phyloP scores from a whole-genome alignment of 2,113 vertebrate species.

The Muntiacus muntjak region DNA sequence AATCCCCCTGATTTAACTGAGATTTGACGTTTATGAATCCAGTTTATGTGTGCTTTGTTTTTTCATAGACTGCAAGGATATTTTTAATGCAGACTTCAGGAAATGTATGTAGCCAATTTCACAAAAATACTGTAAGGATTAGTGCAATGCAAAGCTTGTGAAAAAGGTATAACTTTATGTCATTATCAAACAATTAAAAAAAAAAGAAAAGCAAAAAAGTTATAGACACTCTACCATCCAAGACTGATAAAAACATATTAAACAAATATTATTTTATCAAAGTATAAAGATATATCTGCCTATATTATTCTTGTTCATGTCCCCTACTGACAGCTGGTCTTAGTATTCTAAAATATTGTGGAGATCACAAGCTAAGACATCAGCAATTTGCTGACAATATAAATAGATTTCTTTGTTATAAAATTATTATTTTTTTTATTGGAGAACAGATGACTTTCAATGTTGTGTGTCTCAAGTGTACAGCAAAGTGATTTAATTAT shows the following conservation, averaged over 20 bases:
- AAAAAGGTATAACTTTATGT: neutral
- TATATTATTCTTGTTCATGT: neutral
- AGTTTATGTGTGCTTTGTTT: neutral
- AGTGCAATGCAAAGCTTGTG: neutral
- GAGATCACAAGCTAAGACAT: neutral
- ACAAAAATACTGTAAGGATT: neutral
- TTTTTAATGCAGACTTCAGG: neutral
- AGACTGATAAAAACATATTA: neutral
- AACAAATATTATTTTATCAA: neutral
- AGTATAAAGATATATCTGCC: neutral
- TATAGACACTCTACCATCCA: neutral
- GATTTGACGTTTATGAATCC: neutral
- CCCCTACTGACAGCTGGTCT: neutral
- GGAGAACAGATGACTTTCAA: neutral
- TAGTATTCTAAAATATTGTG: neutral
- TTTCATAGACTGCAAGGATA: neutral
- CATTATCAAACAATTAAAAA: neutral
- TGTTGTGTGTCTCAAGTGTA: neutral
- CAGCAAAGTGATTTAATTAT: neutral
- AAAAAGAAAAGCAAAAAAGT: neutral
- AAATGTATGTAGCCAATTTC: neutral
- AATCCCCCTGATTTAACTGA: neutral
- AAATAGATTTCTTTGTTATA: neutral
- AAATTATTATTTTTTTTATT: neutral
- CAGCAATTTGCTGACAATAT: neutral